Evolutionary conservation across 2,113 vertebrate species (phyloP).

Genomic region (Heliornis fulica): DNA sequence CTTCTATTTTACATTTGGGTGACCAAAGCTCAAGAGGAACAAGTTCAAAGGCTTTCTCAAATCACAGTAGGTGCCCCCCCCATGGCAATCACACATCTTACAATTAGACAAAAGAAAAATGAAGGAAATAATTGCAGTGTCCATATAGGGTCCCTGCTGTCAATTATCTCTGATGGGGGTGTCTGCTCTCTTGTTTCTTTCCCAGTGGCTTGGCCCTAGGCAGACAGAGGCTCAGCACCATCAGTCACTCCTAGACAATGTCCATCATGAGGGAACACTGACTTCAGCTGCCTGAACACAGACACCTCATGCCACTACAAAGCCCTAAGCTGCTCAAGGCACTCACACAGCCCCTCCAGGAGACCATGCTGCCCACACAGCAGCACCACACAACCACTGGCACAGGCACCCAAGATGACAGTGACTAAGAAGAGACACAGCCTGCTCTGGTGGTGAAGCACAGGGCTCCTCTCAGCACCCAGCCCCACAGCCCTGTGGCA

Average conservation of each 20-base stretch:
- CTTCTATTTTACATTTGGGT: conserved; percentile 13
- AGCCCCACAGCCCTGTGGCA: rapidly evolving
- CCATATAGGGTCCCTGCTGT: neutral
- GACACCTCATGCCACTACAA: neutral
- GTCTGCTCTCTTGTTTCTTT: neutral
- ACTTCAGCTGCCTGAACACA: neutral
- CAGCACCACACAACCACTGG: neutral
- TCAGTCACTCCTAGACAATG: neutral
- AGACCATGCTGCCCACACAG: neutral
- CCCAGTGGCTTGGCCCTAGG: neutral
- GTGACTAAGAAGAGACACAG: neutral
- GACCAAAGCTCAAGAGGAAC: conserved; percentile 6
- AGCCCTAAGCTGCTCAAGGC: neutral
- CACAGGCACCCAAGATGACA: neutral
- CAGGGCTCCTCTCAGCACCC: neutral
- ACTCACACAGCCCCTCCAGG: neutral
- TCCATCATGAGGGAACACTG: neutral
- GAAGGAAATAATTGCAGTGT: neutral
- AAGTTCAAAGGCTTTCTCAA: conserved; percentile 7
- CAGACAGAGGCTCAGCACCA: neutral
- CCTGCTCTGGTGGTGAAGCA: rapidly evolving
- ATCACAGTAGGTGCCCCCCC: neutral
- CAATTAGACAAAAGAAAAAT: neutral
- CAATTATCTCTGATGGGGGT: neutral
- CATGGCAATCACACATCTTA: neutral